phyloP scores from a whole-genome alignment of 2,888 invertebrate species.

The Margaritifera margaritifera region DNA sequence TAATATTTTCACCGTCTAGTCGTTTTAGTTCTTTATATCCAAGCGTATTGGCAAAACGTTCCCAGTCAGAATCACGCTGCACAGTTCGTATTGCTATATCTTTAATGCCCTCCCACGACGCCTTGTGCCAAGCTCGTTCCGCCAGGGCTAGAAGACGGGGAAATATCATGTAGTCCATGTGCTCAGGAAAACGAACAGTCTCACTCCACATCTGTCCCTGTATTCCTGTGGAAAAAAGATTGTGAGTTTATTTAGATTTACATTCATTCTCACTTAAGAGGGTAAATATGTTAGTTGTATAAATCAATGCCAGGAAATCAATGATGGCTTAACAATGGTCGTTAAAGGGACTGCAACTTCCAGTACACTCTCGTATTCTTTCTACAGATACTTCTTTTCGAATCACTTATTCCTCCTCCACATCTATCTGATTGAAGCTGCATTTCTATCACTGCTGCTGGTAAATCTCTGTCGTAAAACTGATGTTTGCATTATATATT shows the following conservation, averaged over 20 bases:
- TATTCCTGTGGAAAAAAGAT: conserved; percentile 44
- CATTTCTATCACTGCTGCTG: no score
- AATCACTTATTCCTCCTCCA: no score
- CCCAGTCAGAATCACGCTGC: conserved; percentile 41
- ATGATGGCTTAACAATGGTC: no score
- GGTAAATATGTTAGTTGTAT: no score
- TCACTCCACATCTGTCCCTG: conserved; percentile 62
- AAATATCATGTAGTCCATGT: conserved; percentile 49
- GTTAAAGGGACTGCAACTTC: no score
- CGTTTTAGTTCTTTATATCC: conserved; percentile 48
- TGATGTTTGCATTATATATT: no score
- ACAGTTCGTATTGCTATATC: conserved; percentile 17
- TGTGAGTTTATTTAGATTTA: not conserved
- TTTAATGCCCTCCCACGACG: conserved; percentile 51
- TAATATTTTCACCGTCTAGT: conserved; percentile 41
- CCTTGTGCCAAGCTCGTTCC: conserved; percentile 63
- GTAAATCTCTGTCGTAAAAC: no score
- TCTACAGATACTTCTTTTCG: no score
- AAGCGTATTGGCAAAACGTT: conserved; percentile 51
- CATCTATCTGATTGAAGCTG: no score
- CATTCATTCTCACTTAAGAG: not conserved
- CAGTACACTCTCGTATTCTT: no score
- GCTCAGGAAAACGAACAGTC: conserved; percentile 35
- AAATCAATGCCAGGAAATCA: no score
- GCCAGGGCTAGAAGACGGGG: conserved; percentile 60